phyloP scores from a whole-genome alignment of 2,113 vertebrate species.

The Petaurus breviceps region DNA sequence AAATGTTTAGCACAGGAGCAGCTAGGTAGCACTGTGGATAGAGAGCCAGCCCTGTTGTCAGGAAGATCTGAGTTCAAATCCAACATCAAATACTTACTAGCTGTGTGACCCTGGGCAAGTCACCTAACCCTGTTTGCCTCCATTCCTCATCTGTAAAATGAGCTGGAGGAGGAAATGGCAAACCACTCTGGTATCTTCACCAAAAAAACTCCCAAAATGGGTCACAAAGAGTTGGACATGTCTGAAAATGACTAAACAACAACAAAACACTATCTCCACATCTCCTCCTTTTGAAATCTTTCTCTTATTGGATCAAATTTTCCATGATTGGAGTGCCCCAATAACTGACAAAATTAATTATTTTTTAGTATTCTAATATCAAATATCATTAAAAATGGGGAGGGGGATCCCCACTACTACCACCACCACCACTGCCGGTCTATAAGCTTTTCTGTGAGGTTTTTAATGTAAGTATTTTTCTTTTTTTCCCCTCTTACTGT shows the following conservation, averaged over 20 bases:
- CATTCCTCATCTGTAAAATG: not conserved
- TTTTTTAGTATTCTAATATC: too few relatives aligned
- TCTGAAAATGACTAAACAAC: not conserved
- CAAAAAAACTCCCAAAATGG: not conserved
- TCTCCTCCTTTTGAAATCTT: too few relatives aligned
- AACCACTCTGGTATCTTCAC: not conserved
- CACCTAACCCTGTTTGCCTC: not conserved
- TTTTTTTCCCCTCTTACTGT: not conserved
- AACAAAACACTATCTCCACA: too few relatives aligned
- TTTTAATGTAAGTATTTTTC: not conserved
- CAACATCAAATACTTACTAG: not conserved
- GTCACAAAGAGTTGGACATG: not conserved
- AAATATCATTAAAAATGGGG: too few relatives aligned
- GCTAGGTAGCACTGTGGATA: not conserved
- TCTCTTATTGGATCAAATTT: too few relatives aligned
- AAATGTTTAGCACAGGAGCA: too few relatives aligned
- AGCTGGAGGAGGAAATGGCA: not conserved
- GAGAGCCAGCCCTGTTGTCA: not conserved
- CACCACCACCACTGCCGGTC: not conserved
- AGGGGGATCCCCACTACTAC: too few relatives aligned
- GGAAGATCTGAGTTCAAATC: not conserved
- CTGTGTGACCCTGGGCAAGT: not conserved
- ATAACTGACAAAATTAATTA: too few relatives aligned
- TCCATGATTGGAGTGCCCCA: too few relatives aligned
- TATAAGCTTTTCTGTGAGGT: not conserved